Percentiles rank a stretch among this genome's conserved stretches.
Evolutionary conservation across 2,797 vertebrate genomes (phyloP).

Genomic region (Sarcophilus harrisii): DNA sequence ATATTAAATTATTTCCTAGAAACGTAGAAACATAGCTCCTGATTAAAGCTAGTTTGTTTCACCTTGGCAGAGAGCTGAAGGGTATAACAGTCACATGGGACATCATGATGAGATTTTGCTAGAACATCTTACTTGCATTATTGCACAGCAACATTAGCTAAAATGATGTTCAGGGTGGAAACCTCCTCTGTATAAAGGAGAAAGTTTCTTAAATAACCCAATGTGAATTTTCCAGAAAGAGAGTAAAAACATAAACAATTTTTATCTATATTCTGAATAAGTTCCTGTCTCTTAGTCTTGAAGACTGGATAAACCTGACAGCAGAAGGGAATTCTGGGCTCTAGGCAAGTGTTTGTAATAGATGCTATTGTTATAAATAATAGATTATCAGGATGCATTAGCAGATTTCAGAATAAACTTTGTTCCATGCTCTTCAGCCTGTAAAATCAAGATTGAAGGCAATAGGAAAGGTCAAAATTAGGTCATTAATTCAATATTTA

Average conservation of each 20-base stretch:
- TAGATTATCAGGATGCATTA: constrained; percentile 84
- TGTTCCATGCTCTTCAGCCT: constrained; percentile 57
- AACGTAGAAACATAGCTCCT: neutral
- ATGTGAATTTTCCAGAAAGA: neutral
- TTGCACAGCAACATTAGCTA: neutral
- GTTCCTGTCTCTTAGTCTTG: constrained; percentile 55
- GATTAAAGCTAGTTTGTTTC: neutral
- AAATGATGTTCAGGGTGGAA: neutral
- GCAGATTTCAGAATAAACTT: constrained; percentile 80
- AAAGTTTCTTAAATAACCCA: neutral
- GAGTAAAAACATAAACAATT: neutral
- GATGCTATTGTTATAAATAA: constrained; percentile 83
- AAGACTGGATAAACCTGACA: constrained; percentile 71
- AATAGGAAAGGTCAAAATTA: constrained; percentile 74
- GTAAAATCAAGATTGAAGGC: constrained; percentile 67
- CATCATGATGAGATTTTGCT: neutral
- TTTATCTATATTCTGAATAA: constrained; percentile 15
- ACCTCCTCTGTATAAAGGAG: neutral
- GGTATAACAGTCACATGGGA: neutral
- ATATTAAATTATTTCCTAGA: neutral
- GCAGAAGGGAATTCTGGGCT: constrained; percentile 66
- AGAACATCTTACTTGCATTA: neutral
- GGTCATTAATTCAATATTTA: constrained; percentile 1
- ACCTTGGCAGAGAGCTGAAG: neutral
- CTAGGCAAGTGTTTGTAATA: constrained; percentile 70